Evolutionary conservation across 35 echinoderm and acorn worm species (phyloP).

Genomic region (Holothuria glaberrima): DNA sequence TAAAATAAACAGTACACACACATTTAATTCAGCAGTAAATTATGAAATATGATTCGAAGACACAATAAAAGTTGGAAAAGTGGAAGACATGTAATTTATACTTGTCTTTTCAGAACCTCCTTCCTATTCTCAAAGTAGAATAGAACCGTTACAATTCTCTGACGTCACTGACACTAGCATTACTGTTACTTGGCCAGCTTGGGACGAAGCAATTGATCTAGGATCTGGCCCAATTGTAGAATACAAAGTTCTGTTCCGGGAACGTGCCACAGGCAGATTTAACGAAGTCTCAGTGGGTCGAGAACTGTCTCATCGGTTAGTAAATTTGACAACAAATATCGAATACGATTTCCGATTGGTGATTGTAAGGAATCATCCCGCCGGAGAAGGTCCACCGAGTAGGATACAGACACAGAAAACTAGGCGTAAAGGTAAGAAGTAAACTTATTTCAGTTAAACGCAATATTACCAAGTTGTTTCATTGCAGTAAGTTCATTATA

Average conservation of each 20-base stretch:
- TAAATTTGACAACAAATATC: background rate
- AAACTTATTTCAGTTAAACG: no score
- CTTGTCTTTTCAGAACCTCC: background rate
- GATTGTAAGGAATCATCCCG: background rate
- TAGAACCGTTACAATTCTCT: background rate
- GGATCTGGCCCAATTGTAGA: constrained; percentile 17
- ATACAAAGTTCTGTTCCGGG: background rate
- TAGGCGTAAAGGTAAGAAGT: background rate
- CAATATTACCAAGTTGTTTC: no score
- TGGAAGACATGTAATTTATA: no score
- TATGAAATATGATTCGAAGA: no score
- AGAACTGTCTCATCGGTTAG: background rate
- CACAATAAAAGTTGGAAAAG: no score
- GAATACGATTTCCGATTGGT: background rate
- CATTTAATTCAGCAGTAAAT: no score
- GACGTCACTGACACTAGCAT: background rate
- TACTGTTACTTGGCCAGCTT: constrained; percentile 18
- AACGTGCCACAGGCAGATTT: background rate
- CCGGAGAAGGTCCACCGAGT: background rate
- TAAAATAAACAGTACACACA: no score
- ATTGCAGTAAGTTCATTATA: no score
- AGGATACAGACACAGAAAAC: background rate
- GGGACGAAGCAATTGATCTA: constrained; percentile 3
- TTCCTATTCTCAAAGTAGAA: background rate
- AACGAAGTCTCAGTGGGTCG: background rate